Conservation (phyloP, 1,140 invertebrate genomes). For the Sitophilus oryzae region DNA sequence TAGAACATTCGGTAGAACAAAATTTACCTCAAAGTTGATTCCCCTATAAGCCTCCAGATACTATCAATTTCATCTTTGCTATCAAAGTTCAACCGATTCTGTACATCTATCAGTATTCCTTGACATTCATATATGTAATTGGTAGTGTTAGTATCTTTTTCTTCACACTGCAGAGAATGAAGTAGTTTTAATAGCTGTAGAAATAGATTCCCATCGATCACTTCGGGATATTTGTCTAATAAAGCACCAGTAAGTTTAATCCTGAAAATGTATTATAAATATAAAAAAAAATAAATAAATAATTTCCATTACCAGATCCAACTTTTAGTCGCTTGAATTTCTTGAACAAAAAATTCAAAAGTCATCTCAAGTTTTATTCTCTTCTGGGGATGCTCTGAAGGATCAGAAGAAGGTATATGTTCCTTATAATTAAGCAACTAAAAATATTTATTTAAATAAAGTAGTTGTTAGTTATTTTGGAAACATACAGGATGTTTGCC, state of each 20-base stretch:
- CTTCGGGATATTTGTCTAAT: conserved; percentile 42
- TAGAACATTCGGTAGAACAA: no score
- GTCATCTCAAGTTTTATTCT: conserved; percentile 20
- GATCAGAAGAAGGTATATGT: background rate
- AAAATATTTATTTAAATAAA: no score
- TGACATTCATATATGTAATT: conserved; percentile 42
- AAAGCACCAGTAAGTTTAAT: conserved; percentile 27
- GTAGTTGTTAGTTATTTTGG: no score
- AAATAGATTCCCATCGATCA: conserved; percentile 40
- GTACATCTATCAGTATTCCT: conserved; percentile 38
- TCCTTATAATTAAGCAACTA: conserved; percentile 21
- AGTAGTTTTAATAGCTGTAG: conserved; percentile 40
- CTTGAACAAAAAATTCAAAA: conserved; percentile 24
- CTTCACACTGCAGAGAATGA: conserved; percentile 38
- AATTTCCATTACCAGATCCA: conserved; percentile 32
- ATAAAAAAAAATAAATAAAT: background rate
- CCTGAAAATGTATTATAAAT: conserved; percentile 24
- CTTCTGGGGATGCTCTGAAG: conserved; percentile 21
- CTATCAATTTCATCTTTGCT: conserved; percentile 28
- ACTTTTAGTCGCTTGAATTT: conserved; percentile 30
- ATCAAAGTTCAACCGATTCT: conserved; percentile 27
- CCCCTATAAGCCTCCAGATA: conserved; percentile 45
- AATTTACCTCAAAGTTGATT: conserved; percentile 45
- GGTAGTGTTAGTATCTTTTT: conserved; percentile 39
- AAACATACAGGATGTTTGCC: no score